Percentiles rank a stretch among this genome's conserved stretches.
Evolutionary conservation across 2,797 vertebrate genomes (phyloP).

Genomic region (Chaunax sp.): DNA sequence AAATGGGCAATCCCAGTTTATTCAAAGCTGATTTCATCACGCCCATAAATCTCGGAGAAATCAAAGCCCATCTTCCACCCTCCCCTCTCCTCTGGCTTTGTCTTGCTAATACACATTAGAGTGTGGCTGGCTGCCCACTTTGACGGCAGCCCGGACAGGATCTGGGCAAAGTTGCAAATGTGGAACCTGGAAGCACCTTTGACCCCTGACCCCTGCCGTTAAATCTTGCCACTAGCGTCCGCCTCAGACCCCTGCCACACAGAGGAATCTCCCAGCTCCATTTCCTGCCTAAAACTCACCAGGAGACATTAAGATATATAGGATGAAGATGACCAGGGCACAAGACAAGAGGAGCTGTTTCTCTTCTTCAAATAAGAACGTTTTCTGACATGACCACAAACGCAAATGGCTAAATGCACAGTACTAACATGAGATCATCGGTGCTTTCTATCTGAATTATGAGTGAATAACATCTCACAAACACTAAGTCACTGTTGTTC

Average conservation of each 20-base stretch:
- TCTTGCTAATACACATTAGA: constrained; percentile 98
- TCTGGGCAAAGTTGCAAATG: constrained; percentile 90
- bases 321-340: constrained; percentile 15
- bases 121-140: constrained; percentile 93
- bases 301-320: constrained; percentile 31
- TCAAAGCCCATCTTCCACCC: constrained; percentile 87
- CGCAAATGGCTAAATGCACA: constrained; percentile 8
- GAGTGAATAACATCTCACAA: constrained; percentile 26
- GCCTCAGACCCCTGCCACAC: constrained; percentile 49
- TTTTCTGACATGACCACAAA: neutral
- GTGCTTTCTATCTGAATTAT: constrained; percentile 35
- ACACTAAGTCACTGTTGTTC: no score
- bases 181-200: constrained; percentile 85
- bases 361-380: neutral
- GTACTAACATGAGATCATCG: neutral
- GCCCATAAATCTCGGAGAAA: constrained; percentile 96
- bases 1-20: constrained; percentile 85
- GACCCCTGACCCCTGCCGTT: constrained; percentile 86
- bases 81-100: constrained; percentile 82
- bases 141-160: constrained; percentile 85
- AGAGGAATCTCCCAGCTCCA: constrained; percentile 53
- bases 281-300: constrained; percentile 57
- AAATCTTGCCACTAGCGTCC: constrained; percentile 68
- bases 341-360: constrained; percentile 1
- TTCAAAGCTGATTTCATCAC: constrained; percentile 91